Conservation (phyloP, 64 coral and sea anemone genomes). For the Stylophora pistillata region DNA sequence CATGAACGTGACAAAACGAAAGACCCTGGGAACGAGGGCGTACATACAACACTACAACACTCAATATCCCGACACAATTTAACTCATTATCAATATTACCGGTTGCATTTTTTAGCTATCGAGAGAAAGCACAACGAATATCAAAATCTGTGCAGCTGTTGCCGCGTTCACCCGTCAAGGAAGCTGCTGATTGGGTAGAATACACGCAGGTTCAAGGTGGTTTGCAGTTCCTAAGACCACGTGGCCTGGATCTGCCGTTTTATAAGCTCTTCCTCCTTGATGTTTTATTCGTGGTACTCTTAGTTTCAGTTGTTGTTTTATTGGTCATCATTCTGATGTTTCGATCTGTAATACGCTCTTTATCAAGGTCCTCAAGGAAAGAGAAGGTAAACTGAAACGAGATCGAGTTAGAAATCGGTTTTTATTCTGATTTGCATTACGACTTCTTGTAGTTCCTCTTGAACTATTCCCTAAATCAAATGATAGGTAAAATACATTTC, state of each 20-base stretch:
- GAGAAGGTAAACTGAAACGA: neutral
- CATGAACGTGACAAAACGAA: no score
- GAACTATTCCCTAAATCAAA: no score
- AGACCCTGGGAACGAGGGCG: no score
- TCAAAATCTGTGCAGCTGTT: slow-evolving; percentile 1
- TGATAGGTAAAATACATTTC: no score
- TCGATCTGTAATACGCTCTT: neutral
- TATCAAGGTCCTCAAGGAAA: neutral
- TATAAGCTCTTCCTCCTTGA: slow-evolving; percentile 54
- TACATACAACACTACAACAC: no score
- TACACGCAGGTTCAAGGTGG: slow-evolving; percentile 20
- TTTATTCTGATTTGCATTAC: no score
- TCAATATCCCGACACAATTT: no score
- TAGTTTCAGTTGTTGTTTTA: neutral
- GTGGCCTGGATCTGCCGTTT: slow-evolving; percentile 25
- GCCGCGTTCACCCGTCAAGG: slow-evolving; percentile 11
- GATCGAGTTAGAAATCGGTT: no score
- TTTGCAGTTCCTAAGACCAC: slow-evolving; percentile 20
- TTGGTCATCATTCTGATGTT: neutral
- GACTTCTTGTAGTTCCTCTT: no score
- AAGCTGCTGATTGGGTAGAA: slow-evolving; percentile 52
- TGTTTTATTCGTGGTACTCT: neutral
- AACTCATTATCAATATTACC: neutral
- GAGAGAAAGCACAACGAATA: neutral
- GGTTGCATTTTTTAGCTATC: neutral